Evolutionary conservation across 2,113 vertebrate genomes (phyloP), one percentile per base, ranked within the genome.

Genomic region (Lycocorax pyrrhopterus): DNA sequence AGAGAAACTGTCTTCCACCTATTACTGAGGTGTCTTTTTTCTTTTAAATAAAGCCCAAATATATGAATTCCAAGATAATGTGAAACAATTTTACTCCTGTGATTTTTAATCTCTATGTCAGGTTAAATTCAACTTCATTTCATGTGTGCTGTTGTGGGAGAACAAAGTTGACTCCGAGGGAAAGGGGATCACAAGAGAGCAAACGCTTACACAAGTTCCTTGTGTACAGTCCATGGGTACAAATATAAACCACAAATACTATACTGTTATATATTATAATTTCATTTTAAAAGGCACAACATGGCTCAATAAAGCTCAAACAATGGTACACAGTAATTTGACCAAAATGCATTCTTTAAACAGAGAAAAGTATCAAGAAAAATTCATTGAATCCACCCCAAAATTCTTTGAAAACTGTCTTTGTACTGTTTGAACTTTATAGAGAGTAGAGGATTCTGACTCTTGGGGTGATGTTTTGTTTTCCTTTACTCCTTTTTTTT

Each of bases 391-490:
- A 55, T 67, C 16, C 18, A n/a, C 15, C 25, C 10, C 10, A 52
- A 68, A 80, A 55, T 10, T 63, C 8, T 79, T 95, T 92, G 71
- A 85, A 96, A 96, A 90, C 41, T 78, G 7, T 35, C 6, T 55
- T 68, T 29, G 4, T 41, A 66, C 16, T 22, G 7, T 74, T 91
- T 95, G 63, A 93, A 97, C 86, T 84, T 73, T 91, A 81, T 37
- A 76, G 39, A 94, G 11, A 69, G 10, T 58, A 60, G 84, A 62
- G 8, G 30, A 72, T 73, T 88, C 26, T 81, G 47, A 89, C 13
- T 96, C 80, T 79, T 84, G 33, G 44, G 46, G 33, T 89, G 49
- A 73, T 81, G 86, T 82, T 97, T 95, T 96, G 82, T 76, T 95
- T 95, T 91, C 13, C 29, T 84, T 64, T 35, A 13, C 55, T 90